Evolutionary conservation across 2,113 vertebrate species (phyloP), one percentile per base, ranked within the genome.

Genomic region (Dermatemys mawii): DNA sequence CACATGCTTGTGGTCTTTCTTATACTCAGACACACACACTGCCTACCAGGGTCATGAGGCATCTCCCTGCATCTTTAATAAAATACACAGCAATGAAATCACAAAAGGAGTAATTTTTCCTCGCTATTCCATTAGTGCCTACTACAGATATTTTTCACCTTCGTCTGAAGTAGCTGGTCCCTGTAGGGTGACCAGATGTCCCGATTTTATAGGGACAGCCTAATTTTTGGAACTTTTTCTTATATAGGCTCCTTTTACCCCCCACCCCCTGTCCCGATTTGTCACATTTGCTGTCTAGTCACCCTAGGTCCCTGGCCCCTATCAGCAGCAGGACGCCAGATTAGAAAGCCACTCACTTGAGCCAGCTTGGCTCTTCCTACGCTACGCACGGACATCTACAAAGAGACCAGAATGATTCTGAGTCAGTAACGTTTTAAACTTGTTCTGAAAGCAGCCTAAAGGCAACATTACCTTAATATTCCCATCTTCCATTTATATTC

Each of bases 361-460:
- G 49, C 14, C 2, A 73, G 75, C 46, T 46, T 73, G 0, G 0
- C 67, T 48, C 91, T 78, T 60, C 82, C 4, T 35, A 50, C 2
- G 10, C 35, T 41, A 2, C 0, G 8, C 4, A 1, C 0, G 3
- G 16, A 50, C 46, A 35, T 32, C 44, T 8, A 35, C 21, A 38
- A 54, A 6, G 12, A 60, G 49, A 75, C 54, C 12, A 1, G 32
- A 92, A 53, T 22, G 63, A 83, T 17, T 12, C 63, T 38, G 78
- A 26, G 55, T 46, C 35, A n/a, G 63, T 67, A 63, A 63, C 54
- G 12, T 32, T 67, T 67, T 26, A 41, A n/a, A 24, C 2, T 26
- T 76, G 78, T 22, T 70, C 84, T 38, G 38, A 46, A 11, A 93
- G 49, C n/a, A 78, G 24, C 73, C 73, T 9, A 46, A 76, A 44